Base-by-base conservation (phyloP, 2,888 invertebrate species). In the Tiliacea aurago region DNA sequence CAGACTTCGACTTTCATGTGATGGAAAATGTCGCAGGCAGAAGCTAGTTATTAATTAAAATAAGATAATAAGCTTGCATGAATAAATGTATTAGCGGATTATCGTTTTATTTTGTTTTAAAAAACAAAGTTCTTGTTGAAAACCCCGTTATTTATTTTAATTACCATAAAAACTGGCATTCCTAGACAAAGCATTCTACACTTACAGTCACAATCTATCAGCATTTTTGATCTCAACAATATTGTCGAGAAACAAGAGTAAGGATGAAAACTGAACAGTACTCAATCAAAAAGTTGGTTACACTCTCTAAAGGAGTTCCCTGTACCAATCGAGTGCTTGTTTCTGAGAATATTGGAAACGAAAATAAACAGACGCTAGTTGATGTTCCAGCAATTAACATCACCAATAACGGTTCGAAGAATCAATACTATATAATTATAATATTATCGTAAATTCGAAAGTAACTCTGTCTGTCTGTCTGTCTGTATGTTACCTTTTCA, bases 281-380 rank as follows among this genome's bases (percentile, higher is more conserved):
- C 61, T 78, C 78, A 53, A 70, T 78, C 78, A 55, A 70, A 53
- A 78, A 18, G 47, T 78, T 78, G 70, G n/a, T 61, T 47, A 70
- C 53, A 69, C 20, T 61, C 53, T 5, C 61, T 70, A 28, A 33
- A 78, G 41, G 47, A 69, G 41, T 33, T 61, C 7, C 47, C 47
- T 18, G 41, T 70, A 61, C n/a, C 61, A 43, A 61, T 70, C 41
- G 33, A 75, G 53, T 41, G 47, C 23, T 69, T 61, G 53, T 55
- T 78, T 49, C 59, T 2, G 33, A 11, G 41, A 70, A 62, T 55
- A 78, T 70, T 70, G 47, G 15, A 55, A 70, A 53, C 6, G 70
- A 53, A 77, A 45, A 75, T 47, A 78, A 78, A 78, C 41, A 78
- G 47, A 55, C 15, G 33, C 11, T 23, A 37, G 33, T 76, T 56